Percentiles rank a stretch among this genome's conserved stretches.
These are phyloP conservation scores for Lamellibrachia columna DNA, from an alignment of 2,888 invertebrate species.

Conservation along the genomic window DNA sequence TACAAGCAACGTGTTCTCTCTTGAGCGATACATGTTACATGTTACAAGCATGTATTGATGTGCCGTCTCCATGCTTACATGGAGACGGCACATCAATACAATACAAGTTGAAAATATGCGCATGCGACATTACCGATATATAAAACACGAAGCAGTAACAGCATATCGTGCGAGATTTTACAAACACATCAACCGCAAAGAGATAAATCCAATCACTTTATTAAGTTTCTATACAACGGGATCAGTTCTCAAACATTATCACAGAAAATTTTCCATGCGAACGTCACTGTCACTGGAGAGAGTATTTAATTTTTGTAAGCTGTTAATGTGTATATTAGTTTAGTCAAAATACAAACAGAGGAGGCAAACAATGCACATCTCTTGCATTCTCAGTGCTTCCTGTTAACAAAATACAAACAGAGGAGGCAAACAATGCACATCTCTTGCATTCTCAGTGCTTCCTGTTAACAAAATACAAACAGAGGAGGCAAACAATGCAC, in stretches of 20 bases:
- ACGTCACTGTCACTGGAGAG: background rate
- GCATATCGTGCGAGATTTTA: background rate
- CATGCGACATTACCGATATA: background rate
- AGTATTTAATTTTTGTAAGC: background rate
- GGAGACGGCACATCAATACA: background rate
- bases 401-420: background rate
- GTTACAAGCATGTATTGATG: background rate
- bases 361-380: background rate
- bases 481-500: background rate
- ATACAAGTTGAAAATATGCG: background rate
- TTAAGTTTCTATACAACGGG: background rate
- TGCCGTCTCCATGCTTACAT: background rate
- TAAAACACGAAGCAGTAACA: background rate
- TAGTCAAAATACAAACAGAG: background rate
- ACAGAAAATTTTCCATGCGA: background rate
- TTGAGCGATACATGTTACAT: background rate
- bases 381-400: background rate
- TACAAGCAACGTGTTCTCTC: background rate
- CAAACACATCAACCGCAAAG: background rate
- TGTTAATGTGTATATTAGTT: background rate
- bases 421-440: background rate
- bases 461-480: background rate
- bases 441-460: background rate
- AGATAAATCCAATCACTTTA: background rate
- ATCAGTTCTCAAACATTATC: background rate